These are phyloP conservation scores for Eupeodes latifasciatus DNA, from an alignment of 2,888 invertebrate species.

Conservation along the genomic window DNA sequence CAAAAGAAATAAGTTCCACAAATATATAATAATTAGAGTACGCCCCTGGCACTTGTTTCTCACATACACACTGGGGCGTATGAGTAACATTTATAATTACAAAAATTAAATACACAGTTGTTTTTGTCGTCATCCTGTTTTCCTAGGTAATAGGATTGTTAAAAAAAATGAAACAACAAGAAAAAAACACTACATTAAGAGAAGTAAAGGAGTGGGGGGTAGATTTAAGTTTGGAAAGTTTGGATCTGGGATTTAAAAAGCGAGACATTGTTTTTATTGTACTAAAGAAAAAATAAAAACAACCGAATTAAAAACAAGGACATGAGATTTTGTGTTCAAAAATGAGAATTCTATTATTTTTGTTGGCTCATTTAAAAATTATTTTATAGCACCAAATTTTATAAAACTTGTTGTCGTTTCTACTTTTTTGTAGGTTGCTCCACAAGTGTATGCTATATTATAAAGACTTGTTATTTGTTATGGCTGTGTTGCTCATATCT, in stretches of 20 bases:
- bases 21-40: constrained; percentile 69
- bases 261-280: constrained; percentile 3
- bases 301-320: background rate
- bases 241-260: constrained; percentile 21
- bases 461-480: background rate
- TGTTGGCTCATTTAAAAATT: constrained; percentile 45
- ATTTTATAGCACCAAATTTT: constrained; percentile 46
- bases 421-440: background rate
- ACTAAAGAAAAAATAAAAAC: constrained; percentile 6
- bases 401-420: constrained; percentile 31
- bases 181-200: background rate
- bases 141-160: constrained; percentile 14
- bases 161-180: background rate
- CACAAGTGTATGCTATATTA: background rate
- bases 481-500: background rate
- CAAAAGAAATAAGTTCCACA: constrained; percentile 58
- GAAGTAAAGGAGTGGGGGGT: background rate
- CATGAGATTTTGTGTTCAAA: background rate
- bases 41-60: constrained; percentile 56
- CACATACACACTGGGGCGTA: constrained; percentile 48
- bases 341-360: constrained; percentile 24
- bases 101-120: constrained; percentile 41
- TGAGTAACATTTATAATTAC: constrained; percentile 57
- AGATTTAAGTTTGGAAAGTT: background rate
- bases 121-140: constrained; percentile 5